Conservation (phyloP, 2,797 vertebrate genomes). For the Halcyon badia region DNA sequence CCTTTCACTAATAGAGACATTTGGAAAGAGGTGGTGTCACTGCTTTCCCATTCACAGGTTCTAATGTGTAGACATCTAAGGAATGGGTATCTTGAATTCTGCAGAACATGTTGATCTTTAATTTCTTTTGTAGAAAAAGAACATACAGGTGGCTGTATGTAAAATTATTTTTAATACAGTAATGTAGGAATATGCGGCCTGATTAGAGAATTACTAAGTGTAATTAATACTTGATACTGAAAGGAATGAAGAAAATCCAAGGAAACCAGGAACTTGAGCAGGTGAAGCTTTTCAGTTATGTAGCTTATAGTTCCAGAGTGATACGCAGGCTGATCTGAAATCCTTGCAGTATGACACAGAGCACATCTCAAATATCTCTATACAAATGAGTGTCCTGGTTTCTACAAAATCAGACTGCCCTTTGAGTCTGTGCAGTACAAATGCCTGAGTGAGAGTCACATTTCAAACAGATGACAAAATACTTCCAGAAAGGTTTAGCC, state of each 20-base stretch:
- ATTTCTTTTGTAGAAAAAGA: not conserved
- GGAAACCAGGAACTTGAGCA: not conserved
- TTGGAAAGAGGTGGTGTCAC: not conserved
- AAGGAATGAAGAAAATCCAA: not conserved
- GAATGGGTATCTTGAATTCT: not conserved
- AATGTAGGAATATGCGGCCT: not conserved
- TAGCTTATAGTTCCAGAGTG: not conserved
- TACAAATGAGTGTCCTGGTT: not conserved
- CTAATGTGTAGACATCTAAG: not conserved
- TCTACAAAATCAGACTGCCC: not conserved
- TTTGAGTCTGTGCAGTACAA: not conserved
- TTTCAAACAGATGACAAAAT: not conserved
- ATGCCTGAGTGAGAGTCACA: not conserved
- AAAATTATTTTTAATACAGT: not conserved
- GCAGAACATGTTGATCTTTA: not conserved
- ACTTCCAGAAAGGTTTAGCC: not conserved
- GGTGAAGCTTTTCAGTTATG: not conserved
- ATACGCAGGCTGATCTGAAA: not conserved
- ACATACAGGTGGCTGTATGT: not conserved
- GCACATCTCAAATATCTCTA: not conserved
- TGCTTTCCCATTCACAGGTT: not conserved
- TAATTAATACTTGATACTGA: not conserved
- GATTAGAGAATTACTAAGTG: not conserved
- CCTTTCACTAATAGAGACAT: not conserved
- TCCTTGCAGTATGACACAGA: no score